These are phyloP conservation scores for Drosophila nasuta DNA, from an alignment of 1,140 invertebrate species.

Conservation along the genomic window DNA sequence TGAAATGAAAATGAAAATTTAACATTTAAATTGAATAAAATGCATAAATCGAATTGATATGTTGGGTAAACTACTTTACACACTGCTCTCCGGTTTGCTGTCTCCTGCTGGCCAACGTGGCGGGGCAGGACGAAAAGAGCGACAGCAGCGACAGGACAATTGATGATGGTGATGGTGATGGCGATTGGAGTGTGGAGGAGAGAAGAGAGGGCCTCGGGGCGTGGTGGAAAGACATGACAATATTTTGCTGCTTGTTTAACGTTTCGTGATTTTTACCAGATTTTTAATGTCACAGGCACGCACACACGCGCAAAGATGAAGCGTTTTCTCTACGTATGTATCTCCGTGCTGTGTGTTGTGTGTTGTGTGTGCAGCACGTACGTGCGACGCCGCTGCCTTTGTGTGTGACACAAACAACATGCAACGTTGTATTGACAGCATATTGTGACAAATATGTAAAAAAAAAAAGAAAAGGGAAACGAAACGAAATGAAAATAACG, in stretches of 20 bases:
- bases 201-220: background rate
- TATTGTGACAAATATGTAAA: constrained; percentile 83
- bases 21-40: constrained; percentile 69
- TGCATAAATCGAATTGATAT: constrained; percentile 79
- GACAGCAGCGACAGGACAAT: constrained; percentile 32
- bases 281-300: constrained; percentile 72
- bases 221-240: constrained; percentile 63
- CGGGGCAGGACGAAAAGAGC: constrained; percentile 6
- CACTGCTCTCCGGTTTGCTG: constrained; percentile 12
- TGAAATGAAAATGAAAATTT: constrained; percentile 25
- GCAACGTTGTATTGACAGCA: constrained; percentile 77
- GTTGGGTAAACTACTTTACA: constrained; percentile 76
- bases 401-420: constrained; percentile 68
- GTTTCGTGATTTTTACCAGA: constrained; percentile 82
- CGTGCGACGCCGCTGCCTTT: constrained; percentile 19
- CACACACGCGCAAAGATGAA: constrained; percentile 13
- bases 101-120: too few species aligned
- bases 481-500: constrained; percentile 30
- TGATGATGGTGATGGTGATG: background rate
- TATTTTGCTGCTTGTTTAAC: constrained; percentile 81
- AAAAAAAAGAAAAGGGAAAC: constrained; percentile 21
- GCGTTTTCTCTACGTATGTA: constrained; percentile 34
- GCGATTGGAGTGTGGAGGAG: too few species aligned
- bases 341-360: constrained; percentile 43
- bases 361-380: constrained; percentile 55